phyloP scores from a whole-genome alignment of 2,797 vertebrate species.

The Heteromormyrus szaboi region DNA sequence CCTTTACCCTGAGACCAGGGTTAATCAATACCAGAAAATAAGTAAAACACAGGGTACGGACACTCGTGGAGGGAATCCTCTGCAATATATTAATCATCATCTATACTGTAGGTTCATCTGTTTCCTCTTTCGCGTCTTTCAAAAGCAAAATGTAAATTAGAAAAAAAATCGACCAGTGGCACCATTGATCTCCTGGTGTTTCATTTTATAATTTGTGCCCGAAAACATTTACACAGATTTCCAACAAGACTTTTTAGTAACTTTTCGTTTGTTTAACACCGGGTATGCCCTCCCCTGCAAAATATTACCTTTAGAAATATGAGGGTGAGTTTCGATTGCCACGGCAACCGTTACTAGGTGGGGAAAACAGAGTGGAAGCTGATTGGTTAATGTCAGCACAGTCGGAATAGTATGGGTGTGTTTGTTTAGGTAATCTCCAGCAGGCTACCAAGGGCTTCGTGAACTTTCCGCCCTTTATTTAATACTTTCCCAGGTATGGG shows the following conservation, averaged over 20 bases:
- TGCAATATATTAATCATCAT: not conserved
- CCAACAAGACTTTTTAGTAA: not conserved
- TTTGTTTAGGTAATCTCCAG: constrained; percentile 21
- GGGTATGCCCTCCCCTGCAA: constrained; percentile 15
- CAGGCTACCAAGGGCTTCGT: constrained; percentile 33
- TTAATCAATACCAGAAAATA: not conserved
- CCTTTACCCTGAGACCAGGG: not conserved
- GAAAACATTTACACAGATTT: not conserved
- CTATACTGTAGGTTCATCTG: not conserved
- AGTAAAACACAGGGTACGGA: not conserved
- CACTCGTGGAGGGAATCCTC: not conserved
- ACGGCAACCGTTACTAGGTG: constrained; percentile 27
- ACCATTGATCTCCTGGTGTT: not conserved
- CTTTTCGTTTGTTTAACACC: constrained; percentile 15
- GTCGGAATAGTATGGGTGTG: constrained; percentile 20
- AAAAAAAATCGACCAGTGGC: not conserved
- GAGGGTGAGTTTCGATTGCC: not conserved
- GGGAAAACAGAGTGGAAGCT: constrained; percentile 22
- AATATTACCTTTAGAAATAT: constrained; percentile 27
- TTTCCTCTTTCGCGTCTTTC: not conserved
- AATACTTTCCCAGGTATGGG: constrained; percentile 24
- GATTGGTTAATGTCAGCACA: constrained; percentile 33
- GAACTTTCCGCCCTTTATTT: constrained; percentile 33
- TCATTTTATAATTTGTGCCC: not conserved
- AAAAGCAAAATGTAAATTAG: not conserved